Evolutionary conservation across 2,797 vertebrate genomes (phyloP), one percentile per base, ranked within the genome.

Genomic region (Naso thynnoides): DNA sequence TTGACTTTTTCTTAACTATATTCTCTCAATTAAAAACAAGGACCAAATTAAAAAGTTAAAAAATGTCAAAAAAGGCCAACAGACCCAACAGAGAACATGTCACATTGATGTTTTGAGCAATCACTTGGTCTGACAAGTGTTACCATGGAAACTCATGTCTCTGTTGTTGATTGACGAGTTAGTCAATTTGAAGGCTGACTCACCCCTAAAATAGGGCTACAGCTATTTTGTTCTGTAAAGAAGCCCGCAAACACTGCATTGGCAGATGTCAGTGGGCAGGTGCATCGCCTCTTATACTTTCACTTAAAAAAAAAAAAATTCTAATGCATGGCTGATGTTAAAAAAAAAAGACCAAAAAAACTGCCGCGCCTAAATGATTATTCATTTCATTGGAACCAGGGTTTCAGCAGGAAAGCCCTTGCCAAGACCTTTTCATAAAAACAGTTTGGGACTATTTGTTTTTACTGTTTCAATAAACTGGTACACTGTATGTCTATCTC

Each of bases 91-190:
- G 8, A 53, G 54, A 73, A 54, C 10, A 63, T 45, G 31, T 52
- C 56, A 49, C 68, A 38, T 41, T 59, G 44, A 80, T 69, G 6
- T 48, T 59, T 48, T 58, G 67, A 76, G 81, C 69, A 80, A 80
- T 84, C 76, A 78, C n/a, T 16, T 53, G 62, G 72, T 59, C 81
- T 90, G 82, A 79, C 76, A 70, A 73, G 48, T 31, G 91, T 93
- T 92, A 60, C 94, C 80, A 92, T 93, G 88, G 93, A 79, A 91
- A 93, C 92, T 5, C 27, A 11, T 69, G 61, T 72, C 60, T 87
- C 52, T 66, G 18, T 64, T 64, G 69, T 70, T 92, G 89, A 92
- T 85, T 90, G 86, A 93, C 89, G 86, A 76, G 60, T 74, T 55
- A 72, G 74, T 85, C 87, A 83, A 89, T 91, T 78, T 86, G 75